These are phyloP conservation scores for Lepidothrix coronata DNA, from an alignment of 2,113 vertebrate genomes.

Conservation along the genomic window DNA sequence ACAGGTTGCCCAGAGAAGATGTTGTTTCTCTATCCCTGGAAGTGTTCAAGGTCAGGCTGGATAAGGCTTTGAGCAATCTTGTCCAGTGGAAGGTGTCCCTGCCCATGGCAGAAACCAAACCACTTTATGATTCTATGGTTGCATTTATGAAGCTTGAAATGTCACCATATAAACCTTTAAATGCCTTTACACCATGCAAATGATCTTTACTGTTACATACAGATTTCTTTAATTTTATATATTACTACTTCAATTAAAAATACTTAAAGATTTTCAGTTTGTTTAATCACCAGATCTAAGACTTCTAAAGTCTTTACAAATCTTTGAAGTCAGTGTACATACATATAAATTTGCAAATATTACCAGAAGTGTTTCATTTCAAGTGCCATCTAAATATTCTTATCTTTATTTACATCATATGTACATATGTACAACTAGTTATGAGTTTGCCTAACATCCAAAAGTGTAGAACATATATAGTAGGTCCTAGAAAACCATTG, in stretches of 20 bases:
- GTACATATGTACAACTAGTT: not conserved
- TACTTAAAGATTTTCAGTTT: not conserved
- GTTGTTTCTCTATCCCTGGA: not conserved
- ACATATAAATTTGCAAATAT: not conserved
- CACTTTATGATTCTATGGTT: not conserved
- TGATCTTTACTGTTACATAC: not conserved
- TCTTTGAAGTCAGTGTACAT: not conserved
- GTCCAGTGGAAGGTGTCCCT: not conserved
- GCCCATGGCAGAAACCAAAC: not conserved
- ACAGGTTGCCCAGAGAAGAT: not conserved
- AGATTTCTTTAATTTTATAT: not conserved
- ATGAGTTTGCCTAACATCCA: not conserved
- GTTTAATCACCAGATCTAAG: not conserved
- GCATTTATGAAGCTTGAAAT: not conserved
- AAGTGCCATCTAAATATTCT: not conserved
- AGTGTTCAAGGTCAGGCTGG: not conserved
- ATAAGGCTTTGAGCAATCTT: not conserved
- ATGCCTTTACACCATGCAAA: not conserved
- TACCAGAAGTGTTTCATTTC: not conserved
- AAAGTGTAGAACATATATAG: not conserved
- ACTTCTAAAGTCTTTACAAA: not conserved
- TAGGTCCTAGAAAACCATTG: not conserved
- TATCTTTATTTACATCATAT: not conserved
- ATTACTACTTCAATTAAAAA: not conserved
- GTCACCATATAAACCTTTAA: not conserved